These are phyloP conservation scores for Heliangelus exortis DNA, from an alignment of 2,797 vertebrate genomes.

Conservation along the genomic window DNA sequence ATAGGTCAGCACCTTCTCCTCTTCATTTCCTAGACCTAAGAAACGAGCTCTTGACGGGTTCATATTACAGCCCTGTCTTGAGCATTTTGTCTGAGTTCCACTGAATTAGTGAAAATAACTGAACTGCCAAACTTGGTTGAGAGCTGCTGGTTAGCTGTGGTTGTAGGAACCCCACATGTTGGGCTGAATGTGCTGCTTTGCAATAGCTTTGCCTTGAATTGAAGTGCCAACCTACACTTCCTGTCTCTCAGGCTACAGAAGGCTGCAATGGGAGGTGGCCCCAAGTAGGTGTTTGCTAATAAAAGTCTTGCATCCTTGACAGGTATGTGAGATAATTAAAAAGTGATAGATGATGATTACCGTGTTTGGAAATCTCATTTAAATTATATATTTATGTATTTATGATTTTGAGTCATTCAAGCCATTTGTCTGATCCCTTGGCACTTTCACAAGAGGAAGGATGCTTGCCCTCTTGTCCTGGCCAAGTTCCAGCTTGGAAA, in stretches of 20 bases:
- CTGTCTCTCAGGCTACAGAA: background rate
- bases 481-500: background rate
- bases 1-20: too few relatives aligned
- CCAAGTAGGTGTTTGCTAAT: background rate
- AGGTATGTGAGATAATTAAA: background rate
- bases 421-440: background rate
- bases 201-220: background rate
- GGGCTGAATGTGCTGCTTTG: background rate
- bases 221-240: slow-evolving; percentile 24
- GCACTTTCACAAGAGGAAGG: background rate
- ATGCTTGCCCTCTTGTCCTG: background rate
- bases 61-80: background rate
- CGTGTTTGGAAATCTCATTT: background rate
- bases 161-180: background rate
- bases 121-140: background rate
- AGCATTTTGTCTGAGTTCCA: background rate
- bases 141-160: background rate
- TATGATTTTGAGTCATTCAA: background rate
- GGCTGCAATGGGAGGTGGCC: background rate
- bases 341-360: background rate
- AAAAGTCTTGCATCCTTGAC: background rate
- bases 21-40: background rate
- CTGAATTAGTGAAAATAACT: background rate
- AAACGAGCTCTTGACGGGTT: background rate
- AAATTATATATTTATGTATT: background rate